These are phyloP conservation scores for Euphonia xanthogaster DNA, from an alignment of 2,797 vertebrate species.

Conservation along the genomic window DNA sequence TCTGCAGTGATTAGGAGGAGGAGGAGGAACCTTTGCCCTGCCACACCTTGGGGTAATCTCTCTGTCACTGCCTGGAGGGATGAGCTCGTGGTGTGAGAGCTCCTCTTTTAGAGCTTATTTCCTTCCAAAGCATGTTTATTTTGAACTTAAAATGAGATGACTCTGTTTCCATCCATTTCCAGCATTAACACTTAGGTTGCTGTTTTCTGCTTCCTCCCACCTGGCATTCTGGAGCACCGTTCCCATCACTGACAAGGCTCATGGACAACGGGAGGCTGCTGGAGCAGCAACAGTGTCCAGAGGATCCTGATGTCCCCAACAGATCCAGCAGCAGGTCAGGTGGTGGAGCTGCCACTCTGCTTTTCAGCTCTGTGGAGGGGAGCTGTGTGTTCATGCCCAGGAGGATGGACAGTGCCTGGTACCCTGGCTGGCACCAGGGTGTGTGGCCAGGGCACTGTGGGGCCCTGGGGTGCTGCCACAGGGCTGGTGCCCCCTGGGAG, in stretches of 20 bases:
- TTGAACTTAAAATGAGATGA: neutral
- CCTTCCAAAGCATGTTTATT: neutral
- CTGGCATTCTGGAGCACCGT: neutral
- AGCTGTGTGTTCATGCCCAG: accelerated
- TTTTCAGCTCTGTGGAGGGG: neutral
- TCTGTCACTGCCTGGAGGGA: neutral
- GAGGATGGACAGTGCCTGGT: neutral
- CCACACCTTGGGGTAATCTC: neutral
- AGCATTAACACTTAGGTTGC: neutral
- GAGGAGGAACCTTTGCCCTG: neutral
- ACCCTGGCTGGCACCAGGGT: too few relatives aligned
- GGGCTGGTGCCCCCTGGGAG: neutral
- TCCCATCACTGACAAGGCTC: neutral
- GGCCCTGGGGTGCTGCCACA: neutral
- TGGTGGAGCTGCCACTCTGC: neutral
- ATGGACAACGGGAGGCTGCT: accelerated
- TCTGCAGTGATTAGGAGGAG: accelerated
- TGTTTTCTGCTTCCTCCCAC: neutral
- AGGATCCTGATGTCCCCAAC: neutral
- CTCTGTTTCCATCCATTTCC: neutral
- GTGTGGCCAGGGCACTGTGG: neutral
- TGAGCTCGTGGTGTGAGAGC: neutral
- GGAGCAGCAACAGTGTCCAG: neutral
- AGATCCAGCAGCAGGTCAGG: neutral
- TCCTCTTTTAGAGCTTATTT: slow-evolving; percentile 16